These are phyloP conservation scores for Panthera leo DNA, from an alignment of 2,113 vertebrate species.

Conservation along the genomic window DNA sequence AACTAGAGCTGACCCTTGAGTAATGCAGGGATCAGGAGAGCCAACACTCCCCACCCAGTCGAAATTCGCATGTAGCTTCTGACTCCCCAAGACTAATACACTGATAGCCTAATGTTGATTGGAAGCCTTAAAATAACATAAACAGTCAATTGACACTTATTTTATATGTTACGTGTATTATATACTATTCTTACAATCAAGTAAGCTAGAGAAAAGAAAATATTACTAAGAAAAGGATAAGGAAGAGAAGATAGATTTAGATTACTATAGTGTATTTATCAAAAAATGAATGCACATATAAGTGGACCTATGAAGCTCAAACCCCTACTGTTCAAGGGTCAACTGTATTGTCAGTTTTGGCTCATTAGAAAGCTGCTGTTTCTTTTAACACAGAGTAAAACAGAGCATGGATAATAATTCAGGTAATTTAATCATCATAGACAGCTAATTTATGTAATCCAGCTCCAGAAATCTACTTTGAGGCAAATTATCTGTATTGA, in stretches of 20 bases:
- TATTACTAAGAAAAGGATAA: background rate
- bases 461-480: slow-evolving; percentile 24
- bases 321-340: background rate
- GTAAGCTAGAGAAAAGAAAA: background rate
- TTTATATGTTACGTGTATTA: background rate
- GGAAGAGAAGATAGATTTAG: background rate
- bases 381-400: background rate
- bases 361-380: background rate
- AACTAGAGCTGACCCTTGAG: background rate
- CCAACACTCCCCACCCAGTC: background rate
- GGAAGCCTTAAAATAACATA: background rate
- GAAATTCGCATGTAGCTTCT: background rate
- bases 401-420: background rate
- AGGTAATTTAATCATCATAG: slow-evolving; percentile 21
- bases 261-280: background rate
- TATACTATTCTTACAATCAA: background rate
- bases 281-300: background rate
- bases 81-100: background rate
- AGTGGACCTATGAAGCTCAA: background rate
- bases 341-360: background rate
- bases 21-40: background rate
- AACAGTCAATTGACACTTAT: background rate
- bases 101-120: background rate
- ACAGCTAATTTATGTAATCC: slow-evolving; percentile 51
- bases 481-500: slow-evolving; percentile 40